Evolutionary conservation across 2,888 invertebrate genomes (phyloP).

Genomic region (Pogonocherus hispidulus): DNA sequence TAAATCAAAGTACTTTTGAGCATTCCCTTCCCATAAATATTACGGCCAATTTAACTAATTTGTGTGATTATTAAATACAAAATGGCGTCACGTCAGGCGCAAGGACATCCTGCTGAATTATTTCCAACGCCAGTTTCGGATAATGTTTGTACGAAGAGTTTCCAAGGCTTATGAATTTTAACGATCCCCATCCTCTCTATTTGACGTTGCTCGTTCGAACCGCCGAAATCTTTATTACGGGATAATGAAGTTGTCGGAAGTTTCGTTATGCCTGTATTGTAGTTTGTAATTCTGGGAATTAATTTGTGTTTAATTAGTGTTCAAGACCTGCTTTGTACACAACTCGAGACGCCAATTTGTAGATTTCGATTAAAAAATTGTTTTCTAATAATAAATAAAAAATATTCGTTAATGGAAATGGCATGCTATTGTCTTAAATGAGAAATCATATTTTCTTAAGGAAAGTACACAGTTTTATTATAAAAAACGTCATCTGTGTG

Average conservation of each 20-base stretch:
- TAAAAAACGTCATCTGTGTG: too few species aligned
- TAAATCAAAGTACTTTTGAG: too few species aligned
- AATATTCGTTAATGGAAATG: too few species aligned
- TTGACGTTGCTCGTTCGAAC: neutral
- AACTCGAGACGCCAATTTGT: neutral
- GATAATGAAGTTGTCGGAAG: slow-evolving; percentile 16
- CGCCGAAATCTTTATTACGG: neutral
- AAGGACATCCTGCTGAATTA: neutral
- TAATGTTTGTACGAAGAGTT: slow-evolving; percentile 3
- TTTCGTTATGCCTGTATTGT: slow-evolving; percentile 6
- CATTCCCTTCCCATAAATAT: too few species aligned
- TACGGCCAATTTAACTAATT: neutral
- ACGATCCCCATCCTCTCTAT: neutral
- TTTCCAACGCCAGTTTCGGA: neutral
- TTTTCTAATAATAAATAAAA: neutral
- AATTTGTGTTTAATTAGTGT: slow-evolving; percentile 19
- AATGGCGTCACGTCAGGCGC: neutral
- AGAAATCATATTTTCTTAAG: too few species aligned
- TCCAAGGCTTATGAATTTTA: slow-evolving; percentile 15
- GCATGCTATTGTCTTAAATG: too few species aligned
- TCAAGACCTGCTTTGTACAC: slow-evolving; percentile 1
- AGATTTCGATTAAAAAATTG: neutral
- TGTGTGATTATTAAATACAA: neutral
- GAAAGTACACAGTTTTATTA: too few species aligned
- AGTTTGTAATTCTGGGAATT: slow-evolving; percentile 17